Conservation (phyloP, 2,113 vertebrate species). For the Seriola dumerili region DNA sequence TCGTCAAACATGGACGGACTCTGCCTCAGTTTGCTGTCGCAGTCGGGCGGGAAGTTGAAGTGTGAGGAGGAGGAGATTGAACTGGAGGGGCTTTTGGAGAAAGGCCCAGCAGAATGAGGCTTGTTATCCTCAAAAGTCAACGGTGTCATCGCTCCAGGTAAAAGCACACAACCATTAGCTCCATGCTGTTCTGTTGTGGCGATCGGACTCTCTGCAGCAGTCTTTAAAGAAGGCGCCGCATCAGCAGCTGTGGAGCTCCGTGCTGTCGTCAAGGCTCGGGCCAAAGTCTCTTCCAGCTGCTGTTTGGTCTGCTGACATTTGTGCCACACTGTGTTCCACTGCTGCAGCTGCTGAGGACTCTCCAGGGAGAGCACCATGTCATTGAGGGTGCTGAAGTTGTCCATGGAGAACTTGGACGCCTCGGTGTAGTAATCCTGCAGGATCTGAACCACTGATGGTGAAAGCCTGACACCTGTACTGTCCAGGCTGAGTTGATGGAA, state of each 20-base stretch:
- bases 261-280: slow-evolving; percentile 28
- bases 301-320: slow-evolving; percentile 82
- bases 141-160: slow-evolving; percentile 33
- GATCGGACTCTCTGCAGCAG: slow-evolving; percentile 26
- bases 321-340: slow-evolving; percentile 82
- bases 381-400: slow-evolving; percentile 84
- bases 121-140: slow-evolving; percentile 70
- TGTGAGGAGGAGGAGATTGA: slow-evolving; percentile 67
- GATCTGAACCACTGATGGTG: slow-evolving; percentile 70
- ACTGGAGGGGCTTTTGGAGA: slow-evolving; percentile 62
- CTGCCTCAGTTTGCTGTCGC: slow-evolving; percentile 63
- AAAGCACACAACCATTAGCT: slow-evolving; percentile 21
- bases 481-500: slow-evolving; percentile 75
- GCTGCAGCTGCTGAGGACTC: slow-evolving; percentile 78
- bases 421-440: slow-evolving; percentile 81
- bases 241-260: slow-evolving; percentile 11
- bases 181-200: slow-evolving; percentile 15
- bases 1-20: slow-evolving; percentile 80
- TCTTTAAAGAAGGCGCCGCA: not conserved
- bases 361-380: slow-evolving; percentile 78
- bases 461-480: slow-evolving; percentile 43
- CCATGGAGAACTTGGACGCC: slow-evolving; percentile 82
- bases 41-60: slow-evolving; percentile 68
- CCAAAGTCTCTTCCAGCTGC: slow-evolving; percentile 80
- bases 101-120: slow-evolving; percentile 62